phyloP scores from a whole-genome alignment of 1,140 invertebrate species.

The Delia radicum region DNA sequence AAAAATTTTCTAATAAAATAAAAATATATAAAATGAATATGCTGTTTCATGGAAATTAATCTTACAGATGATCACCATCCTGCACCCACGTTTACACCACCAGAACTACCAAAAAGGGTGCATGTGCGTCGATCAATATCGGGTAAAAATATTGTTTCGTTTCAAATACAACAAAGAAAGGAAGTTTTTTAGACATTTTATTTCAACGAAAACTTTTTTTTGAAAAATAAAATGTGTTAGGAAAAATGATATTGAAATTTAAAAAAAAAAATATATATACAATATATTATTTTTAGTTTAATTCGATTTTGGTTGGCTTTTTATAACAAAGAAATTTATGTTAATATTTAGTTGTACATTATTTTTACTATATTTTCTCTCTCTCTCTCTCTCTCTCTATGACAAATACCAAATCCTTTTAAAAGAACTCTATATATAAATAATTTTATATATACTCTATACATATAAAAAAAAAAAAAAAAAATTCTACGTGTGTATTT shows the following conservation, averaged over 20 bases:
- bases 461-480: not conserved
- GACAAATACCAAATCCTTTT: too few relatives aligned
- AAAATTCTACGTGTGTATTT: slow-evolving; percentile 18
- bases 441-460: not conserved
- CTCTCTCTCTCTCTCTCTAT: not conserved
- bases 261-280: not conserved
- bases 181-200: slow-evolving; percentile 18
- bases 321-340: not conserved
- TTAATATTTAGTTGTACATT: not conserved
- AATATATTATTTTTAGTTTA: not conserved
- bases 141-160: slow-evolving; percentile 46
- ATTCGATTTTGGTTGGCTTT: not conserved
- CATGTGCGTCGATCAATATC: slow-evolving; percentile 85
- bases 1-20: slow-evolving; percentile 29
- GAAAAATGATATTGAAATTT: not conserved
- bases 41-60: slow-evolving; percentile 56
- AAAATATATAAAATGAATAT: slow-evolving; percentile 28
- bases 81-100: slow-evolving; percentile 92
- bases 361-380: not conserved
- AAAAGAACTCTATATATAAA: not conserved
- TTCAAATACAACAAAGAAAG: not conserved
- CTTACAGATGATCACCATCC: slow-evolving; percentile 92
- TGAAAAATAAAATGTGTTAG: slow-evolving; percentile 9
- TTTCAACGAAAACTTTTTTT: not conserved
- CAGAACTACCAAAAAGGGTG: slow-evolving; percentile 95